A percentile compares a stretch with the other conserved stretches of the same genome.
These are phyloP conservation scores for Gymnobelideus leadbeateri DNA, from an alignment of 2,113 vertebrate genomes.

Conservation along the genomic window DNA sequence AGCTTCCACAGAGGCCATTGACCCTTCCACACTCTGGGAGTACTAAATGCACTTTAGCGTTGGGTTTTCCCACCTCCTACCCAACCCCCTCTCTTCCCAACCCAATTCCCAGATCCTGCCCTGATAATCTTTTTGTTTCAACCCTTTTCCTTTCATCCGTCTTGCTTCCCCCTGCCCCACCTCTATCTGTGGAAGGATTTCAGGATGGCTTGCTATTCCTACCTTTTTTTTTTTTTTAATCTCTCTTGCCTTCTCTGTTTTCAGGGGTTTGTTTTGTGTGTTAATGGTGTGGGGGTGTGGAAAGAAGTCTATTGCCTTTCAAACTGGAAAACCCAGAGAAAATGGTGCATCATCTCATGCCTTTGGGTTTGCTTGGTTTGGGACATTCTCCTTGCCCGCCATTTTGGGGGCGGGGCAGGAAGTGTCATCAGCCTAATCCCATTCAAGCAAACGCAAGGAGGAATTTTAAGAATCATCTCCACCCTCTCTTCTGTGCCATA, in stretches of 20 bases:
- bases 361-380: conserved; percentile 64
- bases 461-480: conserved; percentile 34
- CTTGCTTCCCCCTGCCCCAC: conserved; percentile 49
- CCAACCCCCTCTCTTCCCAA: neutral
- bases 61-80: neutral
- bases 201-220: conserved; percentile 65
- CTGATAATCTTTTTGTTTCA: neutral
- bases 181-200: conserved; percentile 71
- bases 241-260: neutral
- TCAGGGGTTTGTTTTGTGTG: conserved; percentile 16
- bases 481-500: conserved; percentile 54
- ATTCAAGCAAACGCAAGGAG: neutral
- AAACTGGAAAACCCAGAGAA: conserved; percentile 83
- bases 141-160: conserved; percentile 9
- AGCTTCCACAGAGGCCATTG: conserved; percentile 93
- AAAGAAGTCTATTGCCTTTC: conserved; percentile 63
- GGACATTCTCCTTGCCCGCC: neutral
- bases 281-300: conserved; percentile 6
- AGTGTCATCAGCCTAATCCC: neutral
- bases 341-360: conserved; percentile 59
- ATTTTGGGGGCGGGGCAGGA: neutral
- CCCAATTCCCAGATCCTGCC: neutral
- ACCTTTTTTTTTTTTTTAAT: conserved; percentile 27
- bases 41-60: conserved; percentile 89
- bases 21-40: conserved; percentile 96